Evolutionary conservation across 2,888 invertebrate species (phyloP), one percentile per base, ranked within the genome.

Genomic region (Metalampra italica): DNA sequence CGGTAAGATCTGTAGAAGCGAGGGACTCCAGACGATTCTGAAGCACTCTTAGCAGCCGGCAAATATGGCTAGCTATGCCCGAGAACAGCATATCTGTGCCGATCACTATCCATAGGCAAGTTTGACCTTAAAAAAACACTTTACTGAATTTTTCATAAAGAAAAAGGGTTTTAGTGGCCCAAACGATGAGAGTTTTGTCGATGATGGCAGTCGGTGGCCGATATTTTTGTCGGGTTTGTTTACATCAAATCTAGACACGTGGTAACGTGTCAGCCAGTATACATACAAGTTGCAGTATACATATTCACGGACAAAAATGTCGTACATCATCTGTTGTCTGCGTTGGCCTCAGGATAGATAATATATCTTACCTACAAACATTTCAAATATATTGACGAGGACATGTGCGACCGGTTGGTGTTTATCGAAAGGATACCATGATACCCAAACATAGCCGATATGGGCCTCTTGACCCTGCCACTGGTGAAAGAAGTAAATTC

Each of bases 381-480:
- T 72, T 64, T 89, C 88, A 56, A 87, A 87, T 1, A 85, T 55
- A 62, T 87, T 88, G 30, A 83, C 85, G 7, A 67, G 59, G 32
- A 79, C 49, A 51, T 88, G 88, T 1, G 76, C 76, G 7, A 82
- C 7, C 0, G 77, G 69, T 34, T 79, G 49, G 46, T 75, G 64
- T 61, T 86, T 88, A 58, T 89, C 83, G 50, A 88, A 88, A 7
- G 88, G 88, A 45, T 89, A 89, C 89, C 89, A 87, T 1, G 84
- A 82, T 14, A 70, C 64, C 88, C 88, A 89, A 14, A 88, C 78
- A 48, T 65, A 85, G 51, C 86, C 88, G 7, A 89, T 55, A 29
- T 59, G 50, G 0, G 74, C 68, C 3, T 77, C 68, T 5, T 40
- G 34, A 0, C 47, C 44, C 8, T 32, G 30, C 44, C 41, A 43